Evolutionary conservation across 2,797 vertebrate species (phyloP), one percentile per base, ranked within the genome.

Genomic region (Microctenopoma steveboyesi): DNA sequence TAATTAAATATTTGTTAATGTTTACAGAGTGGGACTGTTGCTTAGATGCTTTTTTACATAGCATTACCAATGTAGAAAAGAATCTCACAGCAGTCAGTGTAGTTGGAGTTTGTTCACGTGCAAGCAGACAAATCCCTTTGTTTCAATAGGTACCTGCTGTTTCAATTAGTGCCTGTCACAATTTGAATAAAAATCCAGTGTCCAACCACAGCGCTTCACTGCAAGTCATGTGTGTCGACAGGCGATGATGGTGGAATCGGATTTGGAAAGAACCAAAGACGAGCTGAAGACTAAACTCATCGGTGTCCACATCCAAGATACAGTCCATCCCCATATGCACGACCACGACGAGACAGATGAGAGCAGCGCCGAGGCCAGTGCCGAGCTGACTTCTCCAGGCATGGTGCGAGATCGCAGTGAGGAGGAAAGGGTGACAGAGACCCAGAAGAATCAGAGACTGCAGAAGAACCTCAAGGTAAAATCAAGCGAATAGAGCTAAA

Each of bases 301-400:
- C 85, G 94, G 95, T 3, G 93, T 96, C 81, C 95, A 97, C 0
- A 96, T 97, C 69, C 91, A 95, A 45, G 94, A 97, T 55, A 92
- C 95, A 22, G 94, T 95, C 52, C 80, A 91, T 37, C 2, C 86
- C 75, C 94, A 94, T 14, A 89, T 97, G 91, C 96, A 96, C 0
- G 97, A 99, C 25, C 96, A 98, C 0, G 96, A 97, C 1, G 97
- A 98, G 84, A 96, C 97, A 14, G 97, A 99, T 35, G 97, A 99
- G 91, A 98, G 95, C 1, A 95, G 95, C 0, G 97, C 96, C 0
- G 96, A 99, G 84, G 97, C 97, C 35, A 99, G 97, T 0, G 97
- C 97, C 0, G 97, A 98, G 71, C 88, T 99, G 8, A 92, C 85
- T 10, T 92, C 94, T 0, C 95, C 96, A 0, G 96, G 95, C 65